Evolutionary conservation across 2,888 invertebrate species (phyloP), one percentile per base, ranked within the genome.

Genomic region (Thelaira solivaga): DNA sequence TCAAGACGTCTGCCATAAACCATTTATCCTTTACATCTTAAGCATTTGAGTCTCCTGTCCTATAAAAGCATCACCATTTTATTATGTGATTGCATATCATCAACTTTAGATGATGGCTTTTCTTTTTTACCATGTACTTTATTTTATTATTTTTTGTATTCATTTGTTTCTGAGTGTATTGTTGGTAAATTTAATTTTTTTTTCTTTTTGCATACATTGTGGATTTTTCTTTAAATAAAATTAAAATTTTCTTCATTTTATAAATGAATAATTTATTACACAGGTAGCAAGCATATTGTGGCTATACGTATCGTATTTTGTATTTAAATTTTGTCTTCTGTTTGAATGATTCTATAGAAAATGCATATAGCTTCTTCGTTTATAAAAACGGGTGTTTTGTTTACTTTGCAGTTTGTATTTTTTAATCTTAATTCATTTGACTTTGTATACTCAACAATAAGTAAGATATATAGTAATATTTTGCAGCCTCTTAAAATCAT

Each of bases 201-300:
- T 26, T 18, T 45, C 2, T 29, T 29, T 20, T 22, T 16, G 20
- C 13, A 13, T 43, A 20, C 24, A 18, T 36, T 57, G 20, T 31
- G 4, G 36, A 67, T 71, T 45, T 65, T 51, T 49, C 29, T 51
- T 34, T 45, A 65, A 61, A 61, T 36, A 71, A 61, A 65, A 61
- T 71, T 64, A 26, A 22, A 51, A 49, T 41, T 43, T 51, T 69
- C 36, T 51, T 4, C 1, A 49, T 20, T 18, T 13, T 45, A 71
- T 31, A 34, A 61, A 67, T 72, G 72, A 72, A 67, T 76, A 67
- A 76, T 76, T 72, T 76, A 76, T 76, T 61, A 31, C 39, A 65
- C 65, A 47, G 61, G 65, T 65, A 67, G 65, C 65, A 45, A 67
- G 65, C 65, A 45, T 65, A 57, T 41, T 57, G 41, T 31, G 34